phyloP scores from a whole-genome alignment of 2,888 invertebrate species.

The Melitaea athalia region DNA sequence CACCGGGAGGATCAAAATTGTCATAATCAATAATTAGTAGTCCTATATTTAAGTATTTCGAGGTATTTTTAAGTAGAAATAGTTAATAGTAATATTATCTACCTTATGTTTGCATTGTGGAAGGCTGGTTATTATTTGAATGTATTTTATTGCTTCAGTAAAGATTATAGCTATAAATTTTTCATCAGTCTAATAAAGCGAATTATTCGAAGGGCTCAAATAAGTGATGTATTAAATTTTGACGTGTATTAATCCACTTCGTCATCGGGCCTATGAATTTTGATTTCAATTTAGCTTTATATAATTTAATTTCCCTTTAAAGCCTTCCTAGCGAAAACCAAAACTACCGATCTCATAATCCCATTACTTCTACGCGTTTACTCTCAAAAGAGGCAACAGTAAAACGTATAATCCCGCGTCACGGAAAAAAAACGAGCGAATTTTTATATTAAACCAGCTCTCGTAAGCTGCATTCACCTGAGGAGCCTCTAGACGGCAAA shows the following conservation, averaged over 20 bases:
- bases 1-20: too few relatives aligned
- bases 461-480: conserved; percentile 75
- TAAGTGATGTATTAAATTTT: conserved; percentile 24
- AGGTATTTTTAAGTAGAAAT: too few relatives aligned
- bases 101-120: too few relatives aligned
- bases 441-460: conserved; percentile 79
- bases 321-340: conserved; percentile 54
- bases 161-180: neutral
- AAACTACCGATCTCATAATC: conserved; percentile 70
- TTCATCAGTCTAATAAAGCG: conserved; percentile 18
- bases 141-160: neutral
- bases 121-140: neutral
- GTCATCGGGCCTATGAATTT: conserved; percentile 45
- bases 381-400: conserved; percentile 77
- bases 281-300: conserved; percentile 53
- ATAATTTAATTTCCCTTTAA: conserved; percentile 62
- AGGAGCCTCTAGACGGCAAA: conserved; percentile 79
- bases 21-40: too few relatives aligned
- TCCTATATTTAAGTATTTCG: too few relatives aligned
- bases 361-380: conserved; percentile 77
- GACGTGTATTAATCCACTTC: conserved; percentile 32
- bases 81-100: too few relatives aligned
- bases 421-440: conserved; percentile 65
- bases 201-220: conserved; percentile 18
- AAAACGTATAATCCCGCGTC: conserved; percentile 67